Evolutionary conservation across 1,140 invertebrate genomes (phyloP).

Genomic region (Holotrichia oblita): DNA sequence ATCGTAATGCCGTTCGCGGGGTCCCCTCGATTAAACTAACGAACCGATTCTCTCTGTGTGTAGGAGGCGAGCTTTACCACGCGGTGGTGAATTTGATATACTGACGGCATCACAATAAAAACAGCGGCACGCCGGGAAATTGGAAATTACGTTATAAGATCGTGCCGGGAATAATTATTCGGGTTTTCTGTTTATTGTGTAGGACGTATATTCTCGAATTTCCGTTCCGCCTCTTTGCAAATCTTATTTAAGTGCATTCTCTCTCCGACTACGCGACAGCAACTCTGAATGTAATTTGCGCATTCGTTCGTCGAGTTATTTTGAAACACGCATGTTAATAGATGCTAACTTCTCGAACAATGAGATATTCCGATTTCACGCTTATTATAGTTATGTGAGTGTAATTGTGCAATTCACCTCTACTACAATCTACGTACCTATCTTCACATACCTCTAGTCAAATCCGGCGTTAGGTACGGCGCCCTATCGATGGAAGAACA

Average conservation of each 20-base stretch:
- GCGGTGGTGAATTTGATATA: conserved; percentile 30
- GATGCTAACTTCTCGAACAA: no score
- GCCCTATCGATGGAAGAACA: conserved; percentile 80
- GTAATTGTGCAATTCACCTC: neutral
- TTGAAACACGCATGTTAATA: no score
- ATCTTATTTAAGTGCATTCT: neutral
- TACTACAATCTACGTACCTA: neutral
- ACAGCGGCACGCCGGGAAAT: conserved; percentile 41
- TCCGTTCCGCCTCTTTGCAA: no score
- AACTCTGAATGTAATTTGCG: no score
- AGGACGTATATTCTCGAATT: neutral
- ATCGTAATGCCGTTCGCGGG: conserved; percentile 7
- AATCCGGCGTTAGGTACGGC: conserved; percentile 76
- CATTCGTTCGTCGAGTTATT: no score
- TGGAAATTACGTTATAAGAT: conserved; percentile 45
- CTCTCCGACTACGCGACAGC: no score
- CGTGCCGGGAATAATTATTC: conserved; percentile 42
- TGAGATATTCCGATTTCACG: no score
- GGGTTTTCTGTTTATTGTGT: neutral
- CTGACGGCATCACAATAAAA: conserved; percentile 21
- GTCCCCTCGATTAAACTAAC: conserved; percentile 19
- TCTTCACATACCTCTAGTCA: conserved; percentile 73
- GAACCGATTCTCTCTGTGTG: neutral
- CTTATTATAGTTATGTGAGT: no score
- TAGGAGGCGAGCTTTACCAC: neutral